Evolutionary conservation across 2,888 invertebrate genomes (phyloP), one percentile per base, ranked within the genome.

Genomic region (Protophormia terraenovae): DNA sequence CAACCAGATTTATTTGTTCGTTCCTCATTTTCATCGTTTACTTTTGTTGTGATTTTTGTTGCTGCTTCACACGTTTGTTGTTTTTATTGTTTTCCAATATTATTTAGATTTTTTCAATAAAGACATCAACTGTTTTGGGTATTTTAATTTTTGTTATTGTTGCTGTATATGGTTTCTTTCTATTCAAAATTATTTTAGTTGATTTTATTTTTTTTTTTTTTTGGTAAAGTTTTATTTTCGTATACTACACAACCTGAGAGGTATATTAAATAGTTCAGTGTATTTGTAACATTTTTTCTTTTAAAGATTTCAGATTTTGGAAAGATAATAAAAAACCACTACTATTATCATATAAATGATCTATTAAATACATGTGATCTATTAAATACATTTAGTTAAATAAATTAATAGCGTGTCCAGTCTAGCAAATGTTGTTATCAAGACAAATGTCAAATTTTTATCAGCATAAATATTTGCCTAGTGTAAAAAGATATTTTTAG

Each of bases 41-140:
- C 27, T 60, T 0, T 45, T 60, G 41, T 29, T 16, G 10, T 24
- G 4, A 19, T 38, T 41, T 7, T 29, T 60, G 69, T 81, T 67
- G 67, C 22, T 35, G 64, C 29, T 69, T 69, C 38, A 76, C 76
- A 80, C 76, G 71, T 76, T 67, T 62, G 60, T 67, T 66, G 38
- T 64, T 72, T 84, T 73, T 76, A 73, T 71, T 84, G 53, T 32
- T 85, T 77, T 81, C 47, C 67, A 82, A 66, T 79, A 55, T 76
- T 50, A 47, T 73, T 73, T 35, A 24, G 55, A 53, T 32, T 62
- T 76, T 64, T 71, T 66, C 12, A 73, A 72, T 81, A 78, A 73
- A 81, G 67, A 67, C 71, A 64, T 82, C 50, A 72, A 78, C 38
- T 69, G 62, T 69, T 53, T 75, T 58, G 22, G 24, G n/a, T 45